Evolutionary conservation across 2,113 vertebrate species (phyloP).

Genomic region (Ceuthmochares aereus): DNA sequence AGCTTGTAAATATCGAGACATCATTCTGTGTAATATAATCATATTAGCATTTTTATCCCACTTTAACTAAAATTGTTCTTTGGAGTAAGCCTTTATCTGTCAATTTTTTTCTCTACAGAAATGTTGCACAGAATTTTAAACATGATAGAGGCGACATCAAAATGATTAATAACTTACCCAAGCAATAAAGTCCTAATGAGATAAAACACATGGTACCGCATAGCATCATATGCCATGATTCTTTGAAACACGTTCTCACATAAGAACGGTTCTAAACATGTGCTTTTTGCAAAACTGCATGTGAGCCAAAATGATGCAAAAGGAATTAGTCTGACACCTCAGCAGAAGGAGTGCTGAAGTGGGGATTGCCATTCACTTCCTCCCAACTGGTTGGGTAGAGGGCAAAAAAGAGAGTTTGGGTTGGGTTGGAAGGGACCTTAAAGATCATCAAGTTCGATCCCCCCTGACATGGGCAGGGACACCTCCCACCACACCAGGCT

Average conservation of each 20-base stretch:
- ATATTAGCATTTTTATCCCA: slow-evolving; percentile 36
- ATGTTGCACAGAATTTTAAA: slow-evolving; percentile 12
- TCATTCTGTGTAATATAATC: slow-evolving; percentile 14
- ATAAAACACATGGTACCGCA: slow-evolving; percentile 3
- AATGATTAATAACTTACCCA: slow-evolving; percentile 58
- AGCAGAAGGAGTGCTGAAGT: neutral
- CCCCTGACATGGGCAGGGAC: no score
- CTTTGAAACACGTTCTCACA: neutral
- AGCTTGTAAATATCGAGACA: slow-evolving; percentile 36
- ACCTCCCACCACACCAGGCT: no score
- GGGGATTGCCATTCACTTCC: neutral
- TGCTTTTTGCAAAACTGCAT: neutral
- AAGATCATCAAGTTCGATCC: no score
- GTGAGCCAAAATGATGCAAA: neutral
- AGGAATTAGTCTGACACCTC: neutral
- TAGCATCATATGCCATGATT: neutral
- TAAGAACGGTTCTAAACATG: neutral
- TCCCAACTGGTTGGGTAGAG: neutral
- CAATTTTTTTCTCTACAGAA: neutral
- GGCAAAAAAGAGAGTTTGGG: neutral
- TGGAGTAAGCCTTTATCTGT: slow-evolving; percentile 17
- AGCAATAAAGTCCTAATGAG: slow-evolving; percentile 21
- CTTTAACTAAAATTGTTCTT: slow-evolving; percentile 29
- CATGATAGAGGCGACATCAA: slow-evolving; percentile 29
- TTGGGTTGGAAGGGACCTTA: no score